phyloP scores from a whole-genome alignment of 1,140 invertebrate genomes.

The Hycleus cichorii region DNA sequence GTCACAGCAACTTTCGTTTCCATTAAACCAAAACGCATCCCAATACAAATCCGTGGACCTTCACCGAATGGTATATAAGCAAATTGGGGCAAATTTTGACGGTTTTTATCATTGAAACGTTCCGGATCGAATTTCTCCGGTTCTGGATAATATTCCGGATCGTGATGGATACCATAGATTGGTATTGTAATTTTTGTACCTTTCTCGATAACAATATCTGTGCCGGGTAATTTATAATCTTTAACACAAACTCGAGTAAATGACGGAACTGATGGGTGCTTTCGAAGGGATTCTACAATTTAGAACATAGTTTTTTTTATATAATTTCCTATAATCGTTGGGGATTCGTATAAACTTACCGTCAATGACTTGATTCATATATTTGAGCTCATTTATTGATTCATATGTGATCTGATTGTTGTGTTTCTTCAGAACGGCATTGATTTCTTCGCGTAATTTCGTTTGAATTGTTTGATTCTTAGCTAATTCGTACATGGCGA shows the following conservation, averaged over 20 bases:
- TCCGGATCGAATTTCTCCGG: constrained; percentile 56
- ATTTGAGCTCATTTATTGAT: constrained; percentile 48
- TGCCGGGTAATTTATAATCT: constrained; percentile 41
- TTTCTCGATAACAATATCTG: constrained; percentile 35
- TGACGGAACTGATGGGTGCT: constrained; percentile 25
- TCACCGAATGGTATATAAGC: constrained; percentile 27
- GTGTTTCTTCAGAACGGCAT: constrained; percentile 41
- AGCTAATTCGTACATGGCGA: constrained; percentile 45
- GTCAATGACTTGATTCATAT: constrained; percentile 48
- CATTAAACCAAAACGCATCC: constrained; percentile 38
- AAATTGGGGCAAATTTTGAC: constrained; percentile 31
- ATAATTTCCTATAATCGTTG: too few species aligned
- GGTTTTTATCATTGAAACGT: constrained; percentile 46
- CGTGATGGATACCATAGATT: constrained; percentile 33
- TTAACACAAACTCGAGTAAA: constrained; percentile 39
- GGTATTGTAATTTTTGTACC: constrained; percentile 36
- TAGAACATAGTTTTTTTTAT: too few species aligned
- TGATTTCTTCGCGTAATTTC: constrained; percentile 44
- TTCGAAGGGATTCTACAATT: constrained; percentile 10
- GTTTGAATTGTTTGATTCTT: constrained; percentile 43
- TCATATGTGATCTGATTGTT: constrained; percentile 49
- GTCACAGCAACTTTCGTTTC: constrained; percentile 35
- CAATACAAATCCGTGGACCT: constrained; percentile 47
- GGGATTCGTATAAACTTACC: constrained; percentile 26
- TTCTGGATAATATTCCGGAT: constrained; percentile 48